Percentiles rank a stretch among this genome's conserved stretches.
phyloP scores from a whole-genome alignment of 2,113 vertebrate species.

The Sphaerodactylus townsendi region DNA sequence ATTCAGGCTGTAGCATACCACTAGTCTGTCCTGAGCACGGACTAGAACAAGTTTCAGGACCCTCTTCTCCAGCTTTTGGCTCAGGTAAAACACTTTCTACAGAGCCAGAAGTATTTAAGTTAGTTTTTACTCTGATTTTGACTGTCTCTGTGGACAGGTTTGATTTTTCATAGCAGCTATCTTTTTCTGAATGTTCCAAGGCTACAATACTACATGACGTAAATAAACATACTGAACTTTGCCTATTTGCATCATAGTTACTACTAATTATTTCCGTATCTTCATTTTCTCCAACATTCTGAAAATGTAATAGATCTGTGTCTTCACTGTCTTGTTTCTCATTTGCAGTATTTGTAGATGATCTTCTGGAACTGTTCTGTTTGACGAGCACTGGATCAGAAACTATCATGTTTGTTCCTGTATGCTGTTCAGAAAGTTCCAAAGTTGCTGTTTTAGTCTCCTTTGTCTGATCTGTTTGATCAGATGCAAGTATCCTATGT shows the following conservation, averaged over 20 bases:
- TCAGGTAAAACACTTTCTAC: fast-evolving
- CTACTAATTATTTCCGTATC: background rate
- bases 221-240: fast-evolving
- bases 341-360: background rate
- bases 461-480: background rate
- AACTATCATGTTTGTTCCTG: fast-evolving
- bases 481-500: constrained; percentile 13
- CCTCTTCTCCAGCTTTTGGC: background rate
- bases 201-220: background rate
- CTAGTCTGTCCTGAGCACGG: fast-evolving
- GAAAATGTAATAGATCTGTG: background rate
- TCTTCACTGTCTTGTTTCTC: fast-evolving
- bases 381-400: background rate
- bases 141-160: background rate
- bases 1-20: background rate
- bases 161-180: fast-evolving
- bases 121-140: fast-evolving
- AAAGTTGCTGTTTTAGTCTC: background rate
- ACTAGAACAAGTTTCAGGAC: fast-evolving
- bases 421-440: fast-evolving
- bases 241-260: background rate
- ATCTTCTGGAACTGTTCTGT: constrained; percentile 14
- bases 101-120: background rate
- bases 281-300: fast-evolving
- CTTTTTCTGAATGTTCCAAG: fast-evolving